Evolutionary conservation across 2,113 vertebrate genomes (phyloP).

Genomic region (Ploceus nigricollis): DNA sequence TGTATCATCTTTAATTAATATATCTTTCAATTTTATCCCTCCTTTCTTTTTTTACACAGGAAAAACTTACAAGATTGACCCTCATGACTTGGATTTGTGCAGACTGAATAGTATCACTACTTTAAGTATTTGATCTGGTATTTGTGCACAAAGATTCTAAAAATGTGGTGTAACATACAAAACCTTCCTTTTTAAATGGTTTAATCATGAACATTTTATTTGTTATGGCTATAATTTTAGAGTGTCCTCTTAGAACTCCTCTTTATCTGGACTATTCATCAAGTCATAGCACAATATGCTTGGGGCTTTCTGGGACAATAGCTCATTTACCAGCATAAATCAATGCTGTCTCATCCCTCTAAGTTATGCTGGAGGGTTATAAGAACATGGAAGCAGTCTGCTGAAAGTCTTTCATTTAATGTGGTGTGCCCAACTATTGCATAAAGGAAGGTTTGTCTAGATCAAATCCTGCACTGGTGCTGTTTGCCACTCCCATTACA

Average conservation of each 20-base stretch:
- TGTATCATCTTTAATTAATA: neutral
- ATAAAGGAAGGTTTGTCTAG: slow-evolving; percentile 71
- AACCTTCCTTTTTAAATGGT: neutral
- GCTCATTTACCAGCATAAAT: slow-evolving; percentile 64
- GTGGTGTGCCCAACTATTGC: neutral
- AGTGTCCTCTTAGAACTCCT: neutral
- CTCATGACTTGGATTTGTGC: neutral
- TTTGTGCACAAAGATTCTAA: neutral
- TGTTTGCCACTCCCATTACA: slow-evolving; percentile 12
- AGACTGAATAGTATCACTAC: neutral
- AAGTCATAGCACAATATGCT: slow-evolving; percentile 25
- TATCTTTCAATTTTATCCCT: neutral
- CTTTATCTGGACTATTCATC: slow-evolving; percentile 35
- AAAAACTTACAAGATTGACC: neutral
- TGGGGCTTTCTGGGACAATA: slow-evolving; percentile 63
- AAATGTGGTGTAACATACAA: neutral
- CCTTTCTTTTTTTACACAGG: neutral
- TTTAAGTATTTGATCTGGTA: neutral
- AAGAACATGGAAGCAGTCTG: slow-evolving; percentile 62
- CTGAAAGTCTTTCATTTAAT: slow-evolving; percentile 68
- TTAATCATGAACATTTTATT: slow-evolving; percentile 21
- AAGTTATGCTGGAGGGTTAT: slow-evolving; percentile 58
- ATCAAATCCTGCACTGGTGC: slow-evolving; percentile 23
- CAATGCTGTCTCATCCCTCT: slow-evolving; percentile 61
- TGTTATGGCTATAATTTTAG: slow-evolving; percentile 32